Evolutionary conservation across 2,888 invertebrate genomes (phyloP).

Genomic region (Meiosimyza decipiens): DNA sequence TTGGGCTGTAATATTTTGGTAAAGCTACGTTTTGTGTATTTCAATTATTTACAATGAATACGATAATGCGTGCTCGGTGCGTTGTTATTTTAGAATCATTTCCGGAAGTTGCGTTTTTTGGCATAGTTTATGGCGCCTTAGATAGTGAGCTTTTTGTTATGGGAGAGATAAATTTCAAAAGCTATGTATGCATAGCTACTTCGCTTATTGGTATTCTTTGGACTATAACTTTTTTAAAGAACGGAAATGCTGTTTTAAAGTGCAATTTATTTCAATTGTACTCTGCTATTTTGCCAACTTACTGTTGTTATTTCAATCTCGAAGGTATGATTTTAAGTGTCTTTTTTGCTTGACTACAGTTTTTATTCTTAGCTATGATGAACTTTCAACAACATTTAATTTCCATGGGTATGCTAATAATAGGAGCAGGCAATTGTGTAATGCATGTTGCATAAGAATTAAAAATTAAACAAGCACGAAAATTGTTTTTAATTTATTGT

Average conservation of each 20-base stretch:
- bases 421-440: no score
- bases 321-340: no score
- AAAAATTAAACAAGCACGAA: conserved; percentile 33
- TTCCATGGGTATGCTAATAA: not conserved
- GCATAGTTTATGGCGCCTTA: conserved; percentile 14
- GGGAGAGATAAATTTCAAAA: not conserved
- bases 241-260: conserved; percentile 28
- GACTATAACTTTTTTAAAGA: not conserved
- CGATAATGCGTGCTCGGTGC: conserved; percentile 27
- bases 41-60: conserved; percentile 45
- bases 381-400: conserved; percentile 14
- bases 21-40: conserved; percentile 44
- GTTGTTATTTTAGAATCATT: not conserved
- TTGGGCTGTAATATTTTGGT: conserved; percentile 39
- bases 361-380: not conserved
- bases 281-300: not conserved
- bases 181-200: not conserved
- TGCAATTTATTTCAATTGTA: conserved; percentile 23
- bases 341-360: no score
- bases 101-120: conserved; percentile 6
- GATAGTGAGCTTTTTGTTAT: conserved; percentile 6
- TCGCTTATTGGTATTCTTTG: no score
- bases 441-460: conserved; percentile 25
- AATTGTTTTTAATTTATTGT: conserved; percentile 41
- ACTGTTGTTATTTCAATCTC: not conserved